Percentiles rank a stretch among this genome's conserved stretches.
These are phyloP conservation scores for Quadroppia sp. DNA, from an alignment of 2,888 invertebrate species.

Conservation along the genomic window DNA sequence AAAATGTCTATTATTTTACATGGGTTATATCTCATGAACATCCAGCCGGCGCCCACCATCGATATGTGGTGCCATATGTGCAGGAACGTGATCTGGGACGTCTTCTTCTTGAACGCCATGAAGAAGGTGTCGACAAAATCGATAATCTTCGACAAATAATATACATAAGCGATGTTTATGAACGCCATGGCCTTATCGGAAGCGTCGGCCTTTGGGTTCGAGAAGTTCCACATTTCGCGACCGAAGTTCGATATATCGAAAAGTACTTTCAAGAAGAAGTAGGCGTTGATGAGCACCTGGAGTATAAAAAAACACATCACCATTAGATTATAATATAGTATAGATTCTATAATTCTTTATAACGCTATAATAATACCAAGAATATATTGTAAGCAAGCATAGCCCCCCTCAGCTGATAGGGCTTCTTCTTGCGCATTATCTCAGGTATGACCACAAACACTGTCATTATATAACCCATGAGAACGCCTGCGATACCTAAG, in stretches of 20 bases:
- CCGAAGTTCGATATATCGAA: neutral
- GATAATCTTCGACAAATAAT: constrained; percentile 38
- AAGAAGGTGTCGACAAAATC: constrained; percentile 40
- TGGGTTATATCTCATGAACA: constrained; percentile 40
- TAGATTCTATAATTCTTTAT: neutral
- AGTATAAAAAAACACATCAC: no score
- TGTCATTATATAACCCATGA: neutral
- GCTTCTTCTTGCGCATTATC: neutral
- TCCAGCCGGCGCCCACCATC: constrained; percentile 34
- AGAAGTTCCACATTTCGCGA: constrained; percentile 28
- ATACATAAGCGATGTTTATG: constrained; percentile 13
- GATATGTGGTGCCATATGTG: constrained; percentile 40
- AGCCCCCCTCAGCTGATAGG: constrained; percentile 9
- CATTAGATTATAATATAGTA: no score
- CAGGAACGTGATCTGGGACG: constrained; percentile 37
- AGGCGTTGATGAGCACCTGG: constrained; percentile 27
- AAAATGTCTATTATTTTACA: neutral
- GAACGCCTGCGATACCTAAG: neutral
- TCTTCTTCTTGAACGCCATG: constrained; percentile 34
- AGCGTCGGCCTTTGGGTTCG: neutral
- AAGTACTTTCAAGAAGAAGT: constrained; percentile 28
- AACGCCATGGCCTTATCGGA: constrained; percentile 24
- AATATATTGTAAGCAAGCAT: constrained; percentile 27
- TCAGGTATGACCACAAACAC: constrained; percentile 6
- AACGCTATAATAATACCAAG: constrained; percentile 1